Conservation (phyloP, 1,140 invertebrate species). For the Branchinecta lindahli region DNA sequence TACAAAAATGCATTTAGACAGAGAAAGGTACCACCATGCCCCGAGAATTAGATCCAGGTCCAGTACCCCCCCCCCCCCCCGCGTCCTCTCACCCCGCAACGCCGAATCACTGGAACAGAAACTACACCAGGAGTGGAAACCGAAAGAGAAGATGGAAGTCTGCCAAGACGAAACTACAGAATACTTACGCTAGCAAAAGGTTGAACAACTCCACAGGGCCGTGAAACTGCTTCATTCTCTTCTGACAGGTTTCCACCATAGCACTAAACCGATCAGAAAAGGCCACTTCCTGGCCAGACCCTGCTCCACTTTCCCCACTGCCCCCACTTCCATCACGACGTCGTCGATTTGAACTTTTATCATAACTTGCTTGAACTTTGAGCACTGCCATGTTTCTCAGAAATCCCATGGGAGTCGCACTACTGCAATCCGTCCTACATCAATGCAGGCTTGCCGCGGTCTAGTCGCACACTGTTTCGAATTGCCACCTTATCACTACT, state of each 20-base stretch:
- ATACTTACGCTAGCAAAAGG: background rate
- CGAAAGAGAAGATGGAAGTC: too few relatives aligned
- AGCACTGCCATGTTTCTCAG: background rate
- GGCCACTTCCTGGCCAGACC: background rate
- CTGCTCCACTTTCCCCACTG: background rate
- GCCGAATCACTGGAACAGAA: too few relatives aligned
- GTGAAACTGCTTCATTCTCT: constrained; percentile 3
- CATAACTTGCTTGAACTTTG: background rate
- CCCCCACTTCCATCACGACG: background rate
- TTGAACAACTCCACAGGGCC: background rate
- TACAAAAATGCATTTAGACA: too few relatives aligned
- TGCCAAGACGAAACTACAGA: background rate
- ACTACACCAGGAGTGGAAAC: too few relatives aligned
- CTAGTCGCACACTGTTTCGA: background rate
- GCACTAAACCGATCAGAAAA: background rate
- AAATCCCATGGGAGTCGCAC: background rate
- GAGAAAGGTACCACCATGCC: too few relatives aligned
- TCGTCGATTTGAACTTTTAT: background rate
- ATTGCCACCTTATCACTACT: background rate
- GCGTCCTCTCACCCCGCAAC: too few relatives aligned
- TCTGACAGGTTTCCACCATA: background rate
- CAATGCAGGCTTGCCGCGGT: background rate
- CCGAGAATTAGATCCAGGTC: too few relatives aligned
- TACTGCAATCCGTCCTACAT: background rate
- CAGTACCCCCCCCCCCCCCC: too few relatives aligned